Evolutionary conservation across 2,797 vertebrate species (phyloP), one percentile per base, ranked within the genome.

Genomic region (Enteromius viviparus): DNA sequence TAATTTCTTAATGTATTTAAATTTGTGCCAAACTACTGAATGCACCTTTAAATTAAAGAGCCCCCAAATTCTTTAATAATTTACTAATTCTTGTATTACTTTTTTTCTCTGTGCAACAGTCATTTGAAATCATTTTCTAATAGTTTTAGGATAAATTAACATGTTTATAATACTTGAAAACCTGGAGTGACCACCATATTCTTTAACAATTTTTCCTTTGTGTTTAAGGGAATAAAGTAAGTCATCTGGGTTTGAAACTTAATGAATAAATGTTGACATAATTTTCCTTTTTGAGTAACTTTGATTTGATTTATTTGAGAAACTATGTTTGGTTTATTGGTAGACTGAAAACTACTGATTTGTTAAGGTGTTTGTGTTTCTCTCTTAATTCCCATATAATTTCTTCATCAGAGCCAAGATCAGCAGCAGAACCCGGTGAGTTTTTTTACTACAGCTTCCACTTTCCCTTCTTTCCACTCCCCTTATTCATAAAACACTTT

Each of bases 371-470:
- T 65, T 21, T 77, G 51, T 47, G 21, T 81, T 62, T 85, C 29
- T 17, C 11, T 72, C 64, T 79, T 65, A 77, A 17, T 80, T 79
- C 77, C 62, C 37, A 74, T 83, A 66, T 83, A 53, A 21, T 10
- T 85, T 23, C 70, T 80, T 42, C 87, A 55, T 84, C 93, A 99
- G 98, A 99, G 89, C 98, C 98, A 75, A 95, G 98, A 90, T 98
- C 97, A 89, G 96, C 97, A 85, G 95, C 95, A 79, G 98, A 99
- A 89, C 93, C 96, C 90, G 98, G 98, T 99, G 95, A 8, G 90
- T 37, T 87, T 55, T 60, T 70, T 80, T 78, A 34, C 58, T 74
- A 26, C 45, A 62, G 3, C 58, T 19, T 62, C 14, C n/a, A 66
- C 60, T 68, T 58, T 74, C 42, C 66, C 32, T 60, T 75, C 21